These are phyloP conservation scores for Anisognathus igniventris DNA, from an alignment of 2,797 vertebrate species.

Conservation along the genomic window DNA sequence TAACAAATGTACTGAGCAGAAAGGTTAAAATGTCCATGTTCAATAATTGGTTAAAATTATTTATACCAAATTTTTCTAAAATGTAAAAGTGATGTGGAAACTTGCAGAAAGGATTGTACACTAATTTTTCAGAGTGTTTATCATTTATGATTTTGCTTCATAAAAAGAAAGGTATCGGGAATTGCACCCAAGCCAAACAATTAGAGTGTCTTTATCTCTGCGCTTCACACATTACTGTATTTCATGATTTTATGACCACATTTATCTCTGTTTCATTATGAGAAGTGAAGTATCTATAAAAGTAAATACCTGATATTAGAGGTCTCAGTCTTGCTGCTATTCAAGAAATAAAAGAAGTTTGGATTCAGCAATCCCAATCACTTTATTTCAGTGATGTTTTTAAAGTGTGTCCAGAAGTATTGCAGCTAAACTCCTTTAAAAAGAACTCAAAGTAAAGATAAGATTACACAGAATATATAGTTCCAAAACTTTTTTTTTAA, in stretches of 20 bases:
- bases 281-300: not conserved
- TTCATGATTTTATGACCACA: not conserved
- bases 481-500: not conserved
- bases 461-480: not conserved
- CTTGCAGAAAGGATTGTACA: not conserved
- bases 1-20: slow-evolving; percentile 31
- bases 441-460: not conserved
- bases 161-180: not conserved
- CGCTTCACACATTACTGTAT: not conserved
- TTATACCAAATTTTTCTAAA: not conserved
- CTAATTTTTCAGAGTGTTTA: not conserved
- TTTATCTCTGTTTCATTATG: not conserved
- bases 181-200: not conserved
- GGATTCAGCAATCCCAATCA: not conserved
- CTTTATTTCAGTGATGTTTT: not conserved
- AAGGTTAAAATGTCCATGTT: slow-evolving; percentile 45
- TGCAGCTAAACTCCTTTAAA: not conserved
- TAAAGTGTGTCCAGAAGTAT: not conserved
- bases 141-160: not conserved
- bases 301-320: not conserved
- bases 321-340: not conserved
- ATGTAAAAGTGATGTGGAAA: not conserved
- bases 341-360: not conserved
- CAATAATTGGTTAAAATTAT: not conserved
- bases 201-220: not conserved